Base-by-base conservation (phyloP, 2,113 vertebrate genomes). In the Copsychus sechellarum region DNA sequence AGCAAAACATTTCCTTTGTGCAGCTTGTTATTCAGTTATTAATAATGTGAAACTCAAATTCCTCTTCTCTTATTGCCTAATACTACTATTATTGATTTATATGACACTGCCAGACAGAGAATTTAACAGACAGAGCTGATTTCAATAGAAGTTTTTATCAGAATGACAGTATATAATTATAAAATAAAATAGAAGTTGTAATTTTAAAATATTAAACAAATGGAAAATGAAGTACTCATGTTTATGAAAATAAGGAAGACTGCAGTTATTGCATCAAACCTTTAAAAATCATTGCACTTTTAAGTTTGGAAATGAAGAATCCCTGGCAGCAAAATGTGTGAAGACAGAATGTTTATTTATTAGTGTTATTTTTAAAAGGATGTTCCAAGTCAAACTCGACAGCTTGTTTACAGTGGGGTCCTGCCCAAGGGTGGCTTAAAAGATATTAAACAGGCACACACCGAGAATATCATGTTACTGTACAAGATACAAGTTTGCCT, bases 331-430 rank as follows among this genome's bases (percentile, higher is more conserved):
- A 90, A 74, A 92, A 96, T 36, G 62, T 86, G 85, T 96, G 92
- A 96, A 85, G 86, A 95, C 86, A 95, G 94, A 92, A 96, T 94
- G 88, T 96, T 96, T 97, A 95, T 96, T 94, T 96, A 96, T 94
- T 95, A 95, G 88, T 58, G 91, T 76, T 95, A 95, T 94, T 95
- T 95, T 95, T 89, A 86, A 95, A 95, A 93, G 92, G 96, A 95
- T 90, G 88, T 95, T 96, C 90, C 90, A 92, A 97, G 95, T 95
- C 79, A 93, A 94, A 96, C 90, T 92, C n/a, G 28, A 96, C 93
- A 90, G 85, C 90, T 96, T 96, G 93, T 95, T 96, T 97, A 95
- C 72, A 88, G 85, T 81, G 72, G 43, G 94, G 94, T 92, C 92
- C 90, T 96, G 94, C 93, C 96, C 94, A 96, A 94, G 90, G 88